phyloP scores from a whole-genome alignment of 2,113 vertebrate genomes.

The Meriones unguiculatus region DNA sequence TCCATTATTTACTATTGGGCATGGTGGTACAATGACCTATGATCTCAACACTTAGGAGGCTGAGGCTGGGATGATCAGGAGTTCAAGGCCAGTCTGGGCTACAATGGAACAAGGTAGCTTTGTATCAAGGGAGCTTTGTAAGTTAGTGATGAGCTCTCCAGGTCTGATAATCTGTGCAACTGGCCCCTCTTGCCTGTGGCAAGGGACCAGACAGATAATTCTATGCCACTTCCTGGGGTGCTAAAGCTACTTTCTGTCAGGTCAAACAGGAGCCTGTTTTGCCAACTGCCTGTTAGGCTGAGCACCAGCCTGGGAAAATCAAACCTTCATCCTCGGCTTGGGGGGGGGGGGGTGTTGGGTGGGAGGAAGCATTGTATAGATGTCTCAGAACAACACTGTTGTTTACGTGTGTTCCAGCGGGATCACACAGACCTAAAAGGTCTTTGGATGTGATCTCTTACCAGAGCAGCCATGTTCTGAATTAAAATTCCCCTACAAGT shows the following conservation, averaged over 20 bases:
- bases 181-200: not conserved
- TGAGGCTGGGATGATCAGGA: not conserved
- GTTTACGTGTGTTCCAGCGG: not conserved
- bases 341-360: not conserved
- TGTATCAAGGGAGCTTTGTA: not conserved
- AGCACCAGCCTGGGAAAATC: not conserved
- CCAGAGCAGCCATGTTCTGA: too few relatives aligned
- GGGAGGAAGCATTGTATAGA: not conserved
- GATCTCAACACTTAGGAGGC: not conserved
- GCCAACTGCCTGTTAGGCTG: not conserved
- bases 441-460: too few relatives aligned
- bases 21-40: not conserved
- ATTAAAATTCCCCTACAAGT: too few relatives aligned
- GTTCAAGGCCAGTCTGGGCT: not conserved
- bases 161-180: not conserved
- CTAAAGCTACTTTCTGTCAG: not conserved
- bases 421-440: too few relatives aligned
- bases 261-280: not conserved
- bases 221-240: not conserved
- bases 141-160: conserved; percentile 39
- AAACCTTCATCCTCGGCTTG: not conserved
- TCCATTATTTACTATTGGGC: not conserved
- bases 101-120: not conserved
- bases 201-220: not conserved
- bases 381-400: not conserved